Base-by-base conservation (phyloP, 1,140 invertebrate species). In the Hypothenemus hampei region DNA sequence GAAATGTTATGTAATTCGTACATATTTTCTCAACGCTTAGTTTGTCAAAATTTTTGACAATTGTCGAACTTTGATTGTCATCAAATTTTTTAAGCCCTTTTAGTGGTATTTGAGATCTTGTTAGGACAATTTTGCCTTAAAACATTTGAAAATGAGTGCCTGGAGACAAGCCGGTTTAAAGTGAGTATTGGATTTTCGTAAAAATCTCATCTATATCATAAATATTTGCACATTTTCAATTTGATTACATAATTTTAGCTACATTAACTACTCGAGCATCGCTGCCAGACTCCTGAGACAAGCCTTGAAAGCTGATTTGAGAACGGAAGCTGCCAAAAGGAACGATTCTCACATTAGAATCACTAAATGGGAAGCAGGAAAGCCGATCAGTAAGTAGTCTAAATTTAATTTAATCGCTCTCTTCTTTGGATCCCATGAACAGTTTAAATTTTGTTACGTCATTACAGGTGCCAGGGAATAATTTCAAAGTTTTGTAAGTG, bases 191-290 rank as follows among this genome's bases (percentile, higher is more conserved):
- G 43, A 46, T 65, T 22, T 10, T 15, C 3, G 2, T 31, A 2
- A 31, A n/a, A n/a, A n/a, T n/a, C n/a, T n/a, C 13, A 11, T 31
- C 8, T 15, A 37, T 5, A 8, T 7, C 35, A 15, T 13, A 37
- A 15, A 8, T 15, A 37, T 7, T 7, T 15, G 11, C 35, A 16
- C n/a, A 8, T 10, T 37, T 37, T 11, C 18, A 16, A 16, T n/a
- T 2, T 16, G 35, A 16, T 37, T 37, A 37, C 35, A 37, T 37
- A 37, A 37, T 39, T 53, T 35, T 67, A 95, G 91, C 77, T 96
- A 96, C 75, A 88, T 95, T 72, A 89, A 91, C 74, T 96, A 91
- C 70, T 94, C 91, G 20, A 87, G 86, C 68, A 91, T 94, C 68
- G 89, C 90, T 65, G 91, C 91, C 8, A 83, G 78, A 69, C 72